A percentile compares a stretch with the other conserved stretches of the same genome.
These are phyloP conservation scores for Harpalus rufipes DNA, from an alignment of 2,888 invertebrate genomes.

Conservation along the genomic window DNA sequence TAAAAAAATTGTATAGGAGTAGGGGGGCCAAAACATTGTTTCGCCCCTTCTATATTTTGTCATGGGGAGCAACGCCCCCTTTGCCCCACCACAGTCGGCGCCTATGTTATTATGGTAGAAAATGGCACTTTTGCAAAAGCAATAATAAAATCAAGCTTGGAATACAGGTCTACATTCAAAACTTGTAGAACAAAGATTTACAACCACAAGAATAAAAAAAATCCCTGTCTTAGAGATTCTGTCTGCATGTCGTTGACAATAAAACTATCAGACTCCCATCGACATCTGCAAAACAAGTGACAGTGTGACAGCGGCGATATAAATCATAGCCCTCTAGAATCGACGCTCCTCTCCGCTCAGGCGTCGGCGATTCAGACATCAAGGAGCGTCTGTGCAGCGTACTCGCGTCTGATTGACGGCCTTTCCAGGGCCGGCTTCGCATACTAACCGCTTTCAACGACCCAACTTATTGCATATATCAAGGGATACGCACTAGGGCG, in stretches of 20 bases:
- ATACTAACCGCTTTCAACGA: slow-evolving; percentile 28
- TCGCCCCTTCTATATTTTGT: too few relatives aligned
- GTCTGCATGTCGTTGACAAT: slow-evolving; percentile 6
- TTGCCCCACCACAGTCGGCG: too few relatives aligned
- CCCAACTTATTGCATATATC: slow-evolving; percentile 63
- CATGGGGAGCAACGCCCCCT: too few relatives aligned
- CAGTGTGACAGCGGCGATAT: slow-evolving; percentile 41
- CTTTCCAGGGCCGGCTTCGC: slow-evolving; percentile 29
- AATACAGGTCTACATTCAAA: too few relatives aligned
- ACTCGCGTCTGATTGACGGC: slow-evolving; percentile 49
- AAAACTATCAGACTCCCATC: slow-evolving; percentile 13
- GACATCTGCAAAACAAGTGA: slow-evolving; percentile 24
- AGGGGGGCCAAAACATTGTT: too few relatives aligned
- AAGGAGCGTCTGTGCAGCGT: slow-evolving; percentile 26
- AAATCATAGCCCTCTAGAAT: slow-evolving; percentile 30
- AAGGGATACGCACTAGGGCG: slow-evolving; percentile 25
- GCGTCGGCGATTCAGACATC: slow-evolving; percentile 17
- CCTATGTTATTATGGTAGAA: too few relatives aligned
- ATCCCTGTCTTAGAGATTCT: not conserved
- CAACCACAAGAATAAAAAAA: not conserved
- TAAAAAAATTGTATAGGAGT: too few relatives aligned
- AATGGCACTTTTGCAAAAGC: too few relatives aligned
- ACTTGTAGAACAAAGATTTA: too few relatives aligned
- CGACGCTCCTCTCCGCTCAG: slow-evolving; percentile 8
- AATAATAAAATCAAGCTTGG: too few relatives aligned